Evolutionary conservation across 2,797 vertebrate species (phyloP).

Genomic region (Nannoperca obscura): DNA sequence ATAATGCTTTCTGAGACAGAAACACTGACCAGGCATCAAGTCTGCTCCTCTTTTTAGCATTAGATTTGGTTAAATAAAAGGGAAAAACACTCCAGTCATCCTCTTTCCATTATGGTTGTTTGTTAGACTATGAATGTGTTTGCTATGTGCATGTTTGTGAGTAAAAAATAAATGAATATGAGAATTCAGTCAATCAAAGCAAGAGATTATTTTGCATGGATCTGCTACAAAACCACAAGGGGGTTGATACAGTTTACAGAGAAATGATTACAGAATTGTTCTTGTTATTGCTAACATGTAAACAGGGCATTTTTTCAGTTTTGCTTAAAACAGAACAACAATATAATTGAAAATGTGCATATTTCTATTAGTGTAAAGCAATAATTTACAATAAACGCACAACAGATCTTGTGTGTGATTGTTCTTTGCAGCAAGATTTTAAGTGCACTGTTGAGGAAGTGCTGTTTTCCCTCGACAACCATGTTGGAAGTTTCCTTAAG

Average conservation of each 20-base stretch:
- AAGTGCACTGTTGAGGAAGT: neutral
- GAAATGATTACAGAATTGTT: conserved; percentile 2
- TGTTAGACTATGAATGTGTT: neutral
- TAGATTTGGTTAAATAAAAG: conserved; percentile 37
- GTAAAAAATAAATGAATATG: conserved; percentile 13
- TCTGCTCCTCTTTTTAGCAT: conserved; percentile 38
- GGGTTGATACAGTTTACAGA: neutral
- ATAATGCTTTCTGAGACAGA: neutral
- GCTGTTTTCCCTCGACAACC: neutral
- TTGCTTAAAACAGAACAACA: neutral
- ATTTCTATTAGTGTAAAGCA: neutral
- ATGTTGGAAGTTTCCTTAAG: conserved; percentile 4
- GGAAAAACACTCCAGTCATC: neutral
- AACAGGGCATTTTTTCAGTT: neutral
- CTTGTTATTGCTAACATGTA: neutral
- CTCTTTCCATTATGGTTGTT: neutral
- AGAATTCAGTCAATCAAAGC: conserved; percentile 20
- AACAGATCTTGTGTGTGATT: neutral
- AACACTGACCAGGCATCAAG: conserved; percentile 28
- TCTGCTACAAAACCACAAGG: neutral
- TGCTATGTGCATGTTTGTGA: neutral
- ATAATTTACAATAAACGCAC: neutral
- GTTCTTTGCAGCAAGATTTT: neutral
- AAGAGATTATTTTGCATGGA: neutral
- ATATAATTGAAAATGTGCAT: neutral